Conservation (phyloP, 2,888 invertebrate species). For the Abscondita cerata region DNA sequence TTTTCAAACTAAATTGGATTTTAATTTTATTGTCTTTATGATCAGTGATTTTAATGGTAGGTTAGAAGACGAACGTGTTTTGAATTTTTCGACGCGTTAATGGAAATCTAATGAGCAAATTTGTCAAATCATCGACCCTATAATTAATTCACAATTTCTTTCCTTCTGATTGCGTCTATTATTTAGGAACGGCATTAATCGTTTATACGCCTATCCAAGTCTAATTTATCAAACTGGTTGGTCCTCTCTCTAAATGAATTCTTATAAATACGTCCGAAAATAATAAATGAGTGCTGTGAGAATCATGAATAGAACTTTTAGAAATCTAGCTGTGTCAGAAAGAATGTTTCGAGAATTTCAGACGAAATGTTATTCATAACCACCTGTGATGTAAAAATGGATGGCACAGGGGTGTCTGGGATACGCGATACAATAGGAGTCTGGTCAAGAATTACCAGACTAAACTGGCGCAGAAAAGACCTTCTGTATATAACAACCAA, state of each 20-base stretch:
- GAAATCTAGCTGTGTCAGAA: conserved; percentile 41
- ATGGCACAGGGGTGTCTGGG: conserved; percentile 33
- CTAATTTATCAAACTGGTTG: conserved; percentile 33
- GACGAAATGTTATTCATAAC: conserved; percentile 41
- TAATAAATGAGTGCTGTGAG: conserved; percentile 41
- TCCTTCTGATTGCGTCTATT: conserved; percentile 37
- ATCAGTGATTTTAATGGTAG: conserved; percentile 1
- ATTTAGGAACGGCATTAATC: conserved; percentile 38
- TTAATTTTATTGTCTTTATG: too few relatives aligned
- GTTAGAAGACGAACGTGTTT: neutral
- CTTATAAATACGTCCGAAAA: conserved; percentile 34
- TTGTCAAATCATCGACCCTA: conserved; percentile 5
- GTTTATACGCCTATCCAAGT: conserved; percentile 42
- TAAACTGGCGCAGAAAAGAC: conserved; percentile 43
- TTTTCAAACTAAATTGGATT: too few relatives aligned
- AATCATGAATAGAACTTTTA: conserved; percentile 43
- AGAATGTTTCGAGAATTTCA: conserved; percentile 42
- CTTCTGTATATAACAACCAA: conserved; percentile 28
- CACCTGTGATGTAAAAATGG: conserved; percentile 42
- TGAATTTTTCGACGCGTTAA: neutral
- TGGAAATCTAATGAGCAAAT: neutral
- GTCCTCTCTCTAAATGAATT: conserved; percentile 15
- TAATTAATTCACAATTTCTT: conserved; percentile 41
- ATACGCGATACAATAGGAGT: conserved; percentile 31
- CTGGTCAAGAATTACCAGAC: conserved; percentile 40